Evolutionary conservation across 2,797 vertebrate species (phyloP), one percentile per base, ranked within the genome.

Genomic region (Diceros bicornis): DNA sequence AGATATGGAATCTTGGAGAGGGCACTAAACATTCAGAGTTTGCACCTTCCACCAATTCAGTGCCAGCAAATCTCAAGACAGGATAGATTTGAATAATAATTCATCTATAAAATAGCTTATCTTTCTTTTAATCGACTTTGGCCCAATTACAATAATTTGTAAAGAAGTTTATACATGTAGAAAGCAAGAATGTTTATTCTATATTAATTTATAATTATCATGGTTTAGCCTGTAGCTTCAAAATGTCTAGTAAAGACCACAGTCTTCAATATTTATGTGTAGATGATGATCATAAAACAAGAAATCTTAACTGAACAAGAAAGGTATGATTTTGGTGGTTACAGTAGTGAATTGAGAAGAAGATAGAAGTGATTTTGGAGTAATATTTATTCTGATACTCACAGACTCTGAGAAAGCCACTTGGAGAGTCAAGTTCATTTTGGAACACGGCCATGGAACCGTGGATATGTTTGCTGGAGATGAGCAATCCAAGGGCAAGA

Each of bases 151-250:
- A 68, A 55, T 12, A 23, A 4, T 90, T 88, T 89, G 29, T 81
- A 52, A 89, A 71, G 37, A 87, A 72, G 3, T 6, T 12, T 57
- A 4, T 20, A 20, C 3, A 1, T 34, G 14, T 57, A 11, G 50
- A 92, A 78, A 81, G 10, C 18, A 84, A 89, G 18, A 71, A 62
- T 50, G 32, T 8, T 62, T 94, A 90, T 84, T 94, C 14, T 69
- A 29, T 44, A 10, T 29, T 47, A 81, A 82, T 23, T 84, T 71
- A 34, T 83, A 62, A 78, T 85, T 75, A 32, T 66, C 23, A 13
- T 13, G 14, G 17, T 55, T 72, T 97, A 84, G 13, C 17, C 23
- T 27, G 2, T 88, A 78, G n/a, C 77, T 62, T 94, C 44, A 61
- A 75, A 74, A 88, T 13, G 59, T 68, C n/a, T 93, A 23, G 7